Percentiles rank a stretch among this genome's conserved stretches.
Conservation (phyloP, 92 coral and sea anemone species). For the Isaurus tuberculatus region DNA sequence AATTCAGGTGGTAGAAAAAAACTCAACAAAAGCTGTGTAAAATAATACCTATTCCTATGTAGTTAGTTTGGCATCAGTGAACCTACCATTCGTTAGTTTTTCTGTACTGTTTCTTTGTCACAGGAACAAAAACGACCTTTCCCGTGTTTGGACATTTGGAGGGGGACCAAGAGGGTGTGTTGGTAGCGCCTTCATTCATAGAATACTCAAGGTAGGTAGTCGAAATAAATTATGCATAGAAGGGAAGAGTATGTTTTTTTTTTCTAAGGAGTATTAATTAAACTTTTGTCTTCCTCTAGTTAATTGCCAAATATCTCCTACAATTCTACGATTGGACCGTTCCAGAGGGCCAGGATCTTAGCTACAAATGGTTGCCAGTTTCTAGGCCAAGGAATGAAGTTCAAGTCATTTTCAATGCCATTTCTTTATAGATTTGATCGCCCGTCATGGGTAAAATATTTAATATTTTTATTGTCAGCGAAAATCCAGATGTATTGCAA, state of each 20-base stretch:
- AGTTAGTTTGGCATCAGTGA: background rate
- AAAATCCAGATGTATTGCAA: too few relatives aligned
- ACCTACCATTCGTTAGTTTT: background rate
- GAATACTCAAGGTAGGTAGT: conserved; percentile 71
- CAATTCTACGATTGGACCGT: conserved; percentile 86
- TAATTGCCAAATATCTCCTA: conserved; percentile 80
- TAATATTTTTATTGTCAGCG: too few relatives aligned
- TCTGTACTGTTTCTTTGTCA: background rate
- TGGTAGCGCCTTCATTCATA: conserved; percentile 83
- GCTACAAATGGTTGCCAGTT: conserved; percentile 98
- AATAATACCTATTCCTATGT: too few relatives aligned
- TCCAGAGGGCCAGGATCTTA: conserved; percentile 87
- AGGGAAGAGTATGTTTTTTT: too few relatives aligned
- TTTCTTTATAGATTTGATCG: conserved; percentile 39
- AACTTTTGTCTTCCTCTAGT: conserved; percentile 52
- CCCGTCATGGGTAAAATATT: too few relatives aligned
- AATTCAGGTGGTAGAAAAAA: too few relatives aligned
- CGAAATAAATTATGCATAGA: too few relatives aligned
- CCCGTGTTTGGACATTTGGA: conserved; percentile 97
- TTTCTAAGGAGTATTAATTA: background rate
- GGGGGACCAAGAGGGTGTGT: conserved; percentile 94
- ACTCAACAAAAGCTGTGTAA: too few relatives aligned
- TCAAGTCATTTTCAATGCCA: conserved; percentile 69
- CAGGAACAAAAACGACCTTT: conserved; percentile 77
- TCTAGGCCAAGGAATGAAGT: conserved; percentile 94